A percentile compares a stretch with the other conserved stretches of the same genome.
Conservation (phyloP, 2,888 invertebrate species). For the Phyllotreta cruciferae region DNA sequence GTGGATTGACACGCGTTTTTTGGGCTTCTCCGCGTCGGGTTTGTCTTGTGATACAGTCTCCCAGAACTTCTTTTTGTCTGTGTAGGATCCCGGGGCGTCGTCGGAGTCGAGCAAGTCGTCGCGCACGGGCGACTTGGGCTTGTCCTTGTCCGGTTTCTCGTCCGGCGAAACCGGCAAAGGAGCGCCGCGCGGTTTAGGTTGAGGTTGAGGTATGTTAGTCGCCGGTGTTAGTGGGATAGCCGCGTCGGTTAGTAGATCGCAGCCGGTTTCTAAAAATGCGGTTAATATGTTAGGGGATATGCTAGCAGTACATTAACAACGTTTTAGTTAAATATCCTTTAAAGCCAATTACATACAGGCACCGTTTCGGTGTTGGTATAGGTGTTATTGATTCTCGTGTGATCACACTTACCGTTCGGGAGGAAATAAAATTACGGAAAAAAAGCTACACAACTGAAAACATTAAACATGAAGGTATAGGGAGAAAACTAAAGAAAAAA, state of each 20-base stretch:
- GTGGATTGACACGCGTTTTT: constrained; percentile 55
- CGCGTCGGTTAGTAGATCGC: constrained; percentile 56
- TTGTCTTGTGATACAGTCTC: constrained; percentile 58
- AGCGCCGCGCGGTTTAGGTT: constrained; percentile 60
- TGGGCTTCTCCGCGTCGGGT: constrained; percentile 50
- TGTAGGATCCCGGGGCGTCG: constrained; percentile 57
- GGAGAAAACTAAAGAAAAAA: constrained; percentile 37
- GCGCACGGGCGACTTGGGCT: constrained; percentile 52
- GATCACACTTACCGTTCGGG: constrained; percentile 42
- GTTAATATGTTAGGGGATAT: constrained; percentile 58
- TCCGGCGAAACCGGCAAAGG: constrained; percentile 43
- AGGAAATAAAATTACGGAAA: constrained; percentile 38
- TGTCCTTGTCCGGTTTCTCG: constrained; percentile 38
- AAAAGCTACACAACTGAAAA: constrained; percentile 44
- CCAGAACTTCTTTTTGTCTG: constrained; percentile 64
- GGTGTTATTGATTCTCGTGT: constrained; percentile 25
- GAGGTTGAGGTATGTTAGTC: constrained; percentile 61
- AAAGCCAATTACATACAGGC: constrained; percentile 47
- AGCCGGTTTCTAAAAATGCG: constrained; percentile 60
- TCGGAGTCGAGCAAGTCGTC: constrained; percentile 53
- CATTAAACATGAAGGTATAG: constrained; percentile 26
- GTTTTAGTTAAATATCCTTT: constrained; percentile 34
- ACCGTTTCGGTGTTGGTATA: constrained; percentile 39
- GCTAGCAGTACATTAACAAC: constrained; percentile 52
- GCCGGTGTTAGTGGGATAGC: constrained; percentile 53